Evolutionary conservation across 2,113 vertebrate genomes (phyloP), one percentile per base, ranked within the genome.

Genomic region (Chrysemys picta): DNA sequence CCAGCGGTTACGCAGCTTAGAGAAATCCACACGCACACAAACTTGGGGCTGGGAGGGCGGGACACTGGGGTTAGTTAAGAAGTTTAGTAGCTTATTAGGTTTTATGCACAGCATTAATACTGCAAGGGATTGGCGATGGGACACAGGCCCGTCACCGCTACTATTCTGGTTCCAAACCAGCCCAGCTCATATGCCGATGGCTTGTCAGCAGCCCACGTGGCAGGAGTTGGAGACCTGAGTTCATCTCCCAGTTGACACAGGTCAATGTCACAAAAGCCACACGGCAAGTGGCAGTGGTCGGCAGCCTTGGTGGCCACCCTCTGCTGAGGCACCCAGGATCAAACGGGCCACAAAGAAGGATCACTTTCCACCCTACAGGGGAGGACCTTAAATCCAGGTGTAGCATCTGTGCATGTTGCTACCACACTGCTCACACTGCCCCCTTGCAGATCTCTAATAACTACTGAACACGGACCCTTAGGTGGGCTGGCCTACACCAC

Each of bases 11-110:
- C 13, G 65, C 2, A 27, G n/a, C 65, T 84, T 53, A 72, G 91
- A 90, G 82, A 1, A 90, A 57, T 38, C 65, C 38, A 80, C 1
- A 2, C 76, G 59, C 84, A 85, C 2, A 59, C 80, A 54, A 13
- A 38, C 79, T 16, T 79, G n/a, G 16, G 88, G 81, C 25, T 38
- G 69, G 38, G 35, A 96, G 80, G 47, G 56, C 79, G 90, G 35
- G 59, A 87, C 49, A 82, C 72, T 8, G 49, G 38, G 65, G 88
- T 95, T 92, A 97, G 92, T 79, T 92, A 72, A 45, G 89, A 95
- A 21, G 75, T 93, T 96, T 92, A 95, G 93, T 88, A 92, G 91
- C 47, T 95, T 45, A 87, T 49, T 86, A 90, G 1, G 0, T 17
- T 82, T 49, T 38, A 56, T 0, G 85, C 76, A 49, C 75, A 82